A percentile compares a stretch with the other conserved stretches of the same genome.
phyloP scores from a whole-genome alignment of 2,797 vertebrate species.

The Danio albolineatus region DNA sequence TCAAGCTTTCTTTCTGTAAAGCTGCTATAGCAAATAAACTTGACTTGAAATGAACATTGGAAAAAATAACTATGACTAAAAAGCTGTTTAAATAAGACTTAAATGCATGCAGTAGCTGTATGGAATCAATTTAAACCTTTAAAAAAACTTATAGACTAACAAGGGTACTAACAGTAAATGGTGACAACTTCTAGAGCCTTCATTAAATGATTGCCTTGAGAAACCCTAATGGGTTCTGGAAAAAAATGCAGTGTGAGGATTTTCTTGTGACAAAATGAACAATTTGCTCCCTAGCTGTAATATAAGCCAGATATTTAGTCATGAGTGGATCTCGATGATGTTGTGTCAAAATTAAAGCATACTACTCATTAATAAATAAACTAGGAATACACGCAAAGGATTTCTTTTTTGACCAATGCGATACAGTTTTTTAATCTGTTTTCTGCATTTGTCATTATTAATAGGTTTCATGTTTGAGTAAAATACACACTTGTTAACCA shows the following conservation, averaged over 20 bases:
- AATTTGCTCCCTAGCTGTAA: constrained; percentile 20
- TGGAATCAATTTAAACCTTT: no score
- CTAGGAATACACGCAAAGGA: background rate
- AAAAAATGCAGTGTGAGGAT: background rate
- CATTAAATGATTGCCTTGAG: constrained; percentile 12
- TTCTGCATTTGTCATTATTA: no score
- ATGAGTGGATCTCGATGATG: background rate
- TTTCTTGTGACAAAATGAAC: background rate
- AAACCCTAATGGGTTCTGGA: background rate
- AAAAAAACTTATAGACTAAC: background rate
- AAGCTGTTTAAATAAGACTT: background rate
- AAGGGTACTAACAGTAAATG: background rate
- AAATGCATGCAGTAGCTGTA: background rate
- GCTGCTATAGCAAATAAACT: no score
- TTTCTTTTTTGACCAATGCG: background rate
- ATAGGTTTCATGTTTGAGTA: no score
- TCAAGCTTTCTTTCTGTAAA: no score
- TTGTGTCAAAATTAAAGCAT: constrained; percentile 18
- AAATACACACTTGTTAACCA: no score
- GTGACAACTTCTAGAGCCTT: background rate
- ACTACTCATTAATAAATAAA: background rate
- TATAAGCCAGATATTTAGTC: constrained; percentile 35
- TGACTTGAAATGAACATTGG: no score
- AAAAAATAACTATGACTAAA: background rate
- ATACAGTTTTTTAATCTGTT: no score